Base-by-base conservation (phyloP, 2,113 vertebrate genomes). In the Gavialis gangeticus region DNA sequence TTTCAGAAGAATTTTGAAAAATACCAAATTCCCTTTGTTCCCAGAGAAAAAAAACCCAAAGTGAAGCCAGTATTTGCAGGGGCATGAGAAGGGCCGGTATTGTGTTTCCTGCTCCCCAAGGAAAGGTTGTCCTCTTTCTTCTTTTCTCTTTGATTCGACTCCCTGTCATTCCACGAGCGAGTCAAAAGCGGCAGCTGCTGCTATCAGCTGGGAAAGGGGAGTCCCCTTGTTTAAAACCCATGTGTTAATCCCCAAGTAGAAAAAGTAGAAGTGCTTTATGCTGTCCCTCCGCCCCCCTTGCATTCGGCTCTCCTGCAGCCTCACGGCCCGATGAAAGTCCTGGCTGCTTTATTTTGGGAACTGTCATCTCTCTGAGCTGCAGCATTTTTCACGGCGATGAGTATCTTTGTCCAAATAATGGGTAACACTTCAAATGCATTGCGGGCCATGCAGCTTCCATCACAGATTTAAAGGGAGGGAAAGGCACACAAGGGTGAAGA, bases 1-100 rank as follows among this genome's bases (percentile, higher is more conserved):
- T 98, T 98, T 98, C 97, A 98, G 96, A 96, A 98, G 95, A 97
- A 95, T 97, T 98, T 97, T 81, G 91, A 97, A 85, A 97, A 98
- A 97, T 98, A 97, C 97, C 97, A 94, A 97, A 98, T 98, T 98
- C 95, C 96, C 96, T 98, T 98, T 98, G 98, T 98, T 98, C 97
- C 1, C 2, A 84, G 95, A 75, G 84, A 93, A 96, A 95, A 92
- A 81, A 46, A 94, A 96, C 87, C 97, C 97, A 97, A 98, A 98
- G 97, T 97, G 96, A 97, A 97, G 97, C 94, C 92, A 92, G 90
- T 97, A 97, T 98, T 97, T 98, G 96, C 93, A 62, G 91, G 88
- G 97, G 96, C 96, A 97, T 98, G 97, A 97, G 95, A 98, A 96
- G 97, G 98, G 85, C 97, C 97, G 7, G 84, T 95, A 98, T 98